phyloP scores from a whole-genome alignment of 2,888 invertebrate species.

The Drosophila diplacantha region DNA sequence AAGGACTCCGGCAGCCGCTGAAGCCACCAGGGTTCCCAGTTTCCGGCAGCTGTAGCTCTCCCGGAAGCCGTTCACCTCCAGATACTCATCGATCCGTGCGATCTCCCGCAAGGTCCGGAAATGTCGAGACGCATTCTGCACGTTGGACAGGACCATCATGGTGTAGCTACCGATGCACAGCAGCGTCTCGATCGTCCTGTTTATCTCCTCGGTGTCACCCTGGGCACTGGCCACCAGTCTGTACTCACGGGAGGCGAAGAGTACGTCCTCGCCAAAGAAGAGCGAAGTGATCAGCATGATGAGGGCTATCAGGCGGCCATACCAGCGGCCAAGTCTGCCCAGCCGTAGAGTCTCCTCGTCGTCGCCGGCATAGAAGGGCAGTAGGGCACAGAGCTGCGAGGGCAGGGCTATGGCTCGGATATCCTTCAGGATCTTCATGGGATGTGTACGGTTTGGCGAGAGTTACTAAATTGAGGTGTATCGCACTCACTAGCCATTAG shows the following conservation, averaged over 20 bases:
- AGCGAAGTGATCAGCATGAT: constrained; percentile 39
- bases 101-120: constrained; percentile 61
- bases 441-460: not conserved
- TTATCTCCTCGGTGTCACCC: constrained; percentile 69
- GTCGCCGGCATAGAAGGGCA: constrained; percentile 55
- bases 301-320: constrained; percentile 45
- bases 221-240: constrained; percentile 52
- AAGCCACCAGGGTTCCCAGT: constrained; percentile 34
- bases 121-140: constrained; percentile 55
- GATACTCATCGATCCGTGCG: constrained; percentile 59
- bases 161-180: constrained; percentile 68
- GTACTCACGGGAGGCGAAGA: constrained; percentile 53
- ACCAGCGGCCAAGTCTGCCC: constrained; percentile 43
- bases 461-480: not conserved
- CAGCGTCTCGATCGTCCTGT: constrained; percentile 68
- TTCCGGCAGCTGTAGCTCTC: constrained; percentile 52
- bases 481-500: not conserved
- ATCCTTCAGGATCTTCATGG: constrained; percentile 64
- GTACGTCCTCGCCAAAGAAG: constrained; percentile 48
- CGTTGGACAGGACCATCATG: constrained; percentile 58
- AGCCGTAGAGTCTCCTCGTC: constrained; percentile 44
- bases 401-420: constrained; percentile 44
- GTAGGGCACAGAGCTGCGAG: constrained; percentile 49
- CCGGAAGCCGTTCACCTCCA: constrained; percentile 51
- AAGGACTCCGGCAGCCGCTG: constrained; percentile 44